Base-by-base conservation (phyloP, 1,140 invertebrate genomes). In the Orius insidiosus region DNA sequence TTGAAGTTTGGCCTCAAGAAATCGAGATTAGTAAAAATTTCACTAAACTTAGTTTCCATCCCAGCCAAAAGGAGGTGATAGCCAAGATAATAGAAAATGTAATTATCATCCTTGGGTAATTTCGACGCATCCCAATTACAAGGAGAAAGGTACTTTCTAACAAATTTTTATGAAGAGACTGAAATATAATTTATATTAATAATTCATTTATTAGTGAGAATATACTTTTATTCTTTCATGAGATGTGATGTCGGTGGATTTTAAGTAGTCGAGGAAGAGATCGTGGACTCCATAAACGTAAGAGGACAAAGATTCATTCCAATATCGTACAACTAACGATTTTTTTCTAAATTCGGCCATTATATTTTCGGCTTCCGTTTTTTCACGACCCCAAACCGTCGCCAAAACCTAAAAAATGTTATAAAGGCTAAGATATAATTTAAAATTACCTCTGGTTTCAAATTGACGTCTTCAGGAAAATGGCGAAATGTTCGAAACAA, bases 11-110 rank as follows among this genome's bases (percentile, higher is more conserved):
- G 68, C 62, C 48, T 70, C 66, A 8, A 78, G 54, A 54, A 77
- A 78, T 67, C 60, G 37, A 78, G 68, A 55, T 76, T 60, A 0
- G 74, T 57, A 55, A 70, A 77, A 3, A 75, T 53, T 7, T 53
- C 54, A 55, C 76, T 24, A 24, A 24, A 74, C 30, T 69, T 56
- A 2, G 59, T 47, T 33, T 57, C 57, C 33, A 66, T 50, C 16
- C 64, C 50, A 1, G 64, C 60, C 46, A 67, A 59, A 49, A 69
- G 60, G 1, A 78, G 52, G 53, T 78, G 76, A 53, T 77, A 67
- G 1, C 72, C 75, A 43, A 78, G 65, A 38, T 71, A 72, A 11
- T 64, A 68, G 51, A 69, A 70, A 47, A 72, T 74, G 51, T 78
- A 78, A 50, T 68, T 67, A 47, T 77, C 74, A 45, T 71, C 53